Base-by-base conservation (phyloP, 2,888 invertebrate genomes). In the Margaritifera margaritifera region DNA sequence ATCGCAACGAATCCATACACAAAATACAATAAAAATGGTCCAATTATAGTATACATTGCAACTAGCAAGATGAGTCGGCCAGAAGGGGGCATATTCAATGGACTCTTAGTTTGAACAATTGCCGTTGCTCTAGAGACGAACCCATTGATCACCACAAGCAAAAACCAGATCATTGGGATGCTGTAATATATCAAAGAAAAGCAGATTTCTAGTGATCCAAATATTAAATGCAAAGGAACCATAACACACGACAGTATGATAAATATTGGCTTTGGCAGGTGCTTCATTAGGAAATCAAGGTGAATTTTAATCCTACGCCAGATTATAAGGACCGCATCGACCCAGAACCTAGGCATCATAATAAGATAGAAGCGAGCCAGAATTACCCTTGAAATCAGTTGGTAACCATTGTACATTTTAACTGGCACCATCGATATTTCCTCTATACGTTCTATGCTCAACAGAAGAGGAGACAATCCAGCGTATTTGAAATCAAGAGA, bases 331-430 rank as follows among this genome's bases (percentile, higher is more conserved):
- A 56, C 5, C 6, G 64, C 58, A 31, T 64, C 22, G 0, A 42
- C 19, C 72, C 72, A 72, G 53, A 72, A 72, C 3, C 42, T 56
- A 1, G 68, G 60, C 57, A 69, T 72, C 15, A 60, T 25, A 3
- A 67, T 22, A 60, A 63, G 61, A 52, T 61, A 69, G 19, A 69
- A 62, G n/a, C 69, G 53, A 6, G 64, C 66, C 8, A 56, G 61
- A 20, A 24, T 31, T 11, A 66, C n/a, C 55, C n/a, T 20, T 5
- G 59, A 31, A 51, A 54, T 2, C 22, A 58, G 58, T 51, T 31
- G 51, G 50, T 74, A 74, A 5, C 74, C 74, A 60, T 56, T 55
- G 15, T n/a, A 19, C 11, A 57, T 52, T 11, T n/a, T 22, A 8
- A 74, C 60, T 19, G 20, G 42, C 27, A 62, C 50, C n/a, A 53